A percentile compares a stretch with the other conserved stretches of the same genome.
Evolutionary conservation across 2,797 vertebrate species (phyloP).

Genomic region (Diplodus puntazzo): DNA sequence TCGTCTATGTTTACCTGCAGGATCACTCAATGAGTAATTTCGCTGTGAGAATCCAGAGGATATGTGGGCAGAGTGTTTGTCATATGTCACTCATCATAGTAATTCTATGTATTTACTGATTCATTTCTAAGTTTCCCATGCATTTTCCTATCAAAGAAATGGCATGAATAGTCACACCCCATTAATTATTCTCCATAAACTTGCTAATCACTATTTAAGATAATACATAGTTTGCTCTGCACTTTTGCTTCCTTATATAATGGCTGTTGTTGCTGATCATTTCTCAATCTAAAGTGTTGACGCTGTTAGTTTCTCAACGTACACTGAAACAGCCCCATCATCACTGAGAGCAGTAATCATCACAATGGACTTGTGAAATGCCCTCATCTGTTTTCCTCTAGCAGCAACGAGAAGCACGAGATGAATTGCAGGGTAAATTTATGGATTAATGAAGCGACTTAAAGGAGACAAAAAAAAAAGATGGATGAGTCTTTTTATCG

Average conservation of each 20-base stretch:
- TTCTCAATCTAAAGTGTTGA: slow-evolving; percentile 28
- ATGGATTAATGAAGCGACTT: background rate
- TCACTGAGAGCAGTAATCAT: background rate
- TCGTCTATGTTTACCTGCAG: too few relatives aligned
- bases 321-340: rapidly evolving
- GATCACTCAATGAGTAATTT: too few relatives aligned
- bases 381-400: background rate
- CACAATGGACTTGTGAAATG: too few relatives aligned
- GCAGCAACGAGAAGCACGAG: background rate
- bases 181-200: background rate
- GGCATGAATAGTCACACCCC: background rate
- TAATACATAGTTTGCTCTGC: background rate
- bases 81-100: background rate
- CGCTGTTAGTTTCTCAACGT: background rate
- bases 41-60: too few relatives aligned
- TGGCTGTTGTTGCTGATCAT: slow-evolving; percentile 1
- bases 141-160: background rate
- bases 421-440: background rate
- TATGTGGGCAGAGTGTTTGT: too few relatives aligned
- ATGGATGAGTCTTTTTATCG: background rate
- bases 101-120: background rate
- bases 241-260: background rate
- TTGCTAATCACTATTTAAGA: background rate
- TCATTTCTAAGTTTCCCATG: background rate
- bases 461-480: too few relatives aligned